Evolutionary conservation across 2,888 invertebrate species (phyloP).

Genomic region (Eilema depressum): DNA sequence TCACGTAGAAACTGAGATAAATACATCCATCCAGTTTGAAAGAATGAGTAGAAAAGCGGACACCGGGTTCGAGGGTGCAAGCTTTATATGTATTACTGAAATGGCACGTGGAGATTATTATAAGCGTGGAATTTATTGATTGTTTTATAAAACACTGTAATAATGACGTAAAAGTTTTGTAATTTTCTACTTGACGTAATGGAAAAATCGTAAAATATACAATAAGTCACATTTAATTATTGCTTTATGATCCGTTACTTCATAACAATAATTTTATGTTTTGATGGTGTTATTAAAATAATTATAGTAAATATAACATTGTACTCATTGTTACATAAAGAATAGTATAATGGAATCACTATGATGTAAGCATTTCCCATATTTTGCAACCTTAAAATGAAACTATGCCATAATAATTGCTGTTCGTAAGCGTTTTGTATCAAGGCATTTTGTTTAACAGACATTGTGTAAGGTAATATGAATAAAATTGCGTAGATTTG

Average conservation of each 20-base stretch:
- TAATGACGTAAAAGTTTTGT: conserved; percentile 30
- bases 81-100: background rate
- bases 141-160: conserved; percentile 26
- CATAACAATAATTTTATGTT: conserved; percentile 48
- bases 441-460: conserved; percentile 44
- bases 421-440: conserved; percentile 49
- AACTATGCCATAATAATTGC: conserved; percentile 56
- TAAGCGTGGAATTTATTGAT: background rate
- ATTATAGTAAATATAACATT: conserved; percentile 55
- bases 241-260: conserved; percentile 46
- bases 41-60: background rate
- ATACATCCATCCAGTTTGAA: too few species aligned
- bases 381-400: conserved; percentile 61
- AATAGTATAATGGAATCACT: conserved; percentile 50
- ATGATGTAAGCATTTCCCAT: conserved; percentile 57
- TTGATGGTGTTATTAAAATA: conserved; percentile 63
- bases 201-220: conserved; percentile 32
- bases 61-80: background rate
- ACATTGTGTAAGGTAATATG: conserved; percentile 34
- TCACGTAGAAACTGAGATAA: background rate
- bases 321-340: conserved; percentile 48
- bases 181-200: conserved; percentile 38
- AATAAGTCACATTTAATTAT: conserved; percentile 39
- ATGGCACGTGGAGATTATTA: background rate
- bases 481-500: conserved; percentile 9